phyloP scores from a whole-genome alignment of 2,888 invertebrate species.

The Miltochrista miniata region DNA sequence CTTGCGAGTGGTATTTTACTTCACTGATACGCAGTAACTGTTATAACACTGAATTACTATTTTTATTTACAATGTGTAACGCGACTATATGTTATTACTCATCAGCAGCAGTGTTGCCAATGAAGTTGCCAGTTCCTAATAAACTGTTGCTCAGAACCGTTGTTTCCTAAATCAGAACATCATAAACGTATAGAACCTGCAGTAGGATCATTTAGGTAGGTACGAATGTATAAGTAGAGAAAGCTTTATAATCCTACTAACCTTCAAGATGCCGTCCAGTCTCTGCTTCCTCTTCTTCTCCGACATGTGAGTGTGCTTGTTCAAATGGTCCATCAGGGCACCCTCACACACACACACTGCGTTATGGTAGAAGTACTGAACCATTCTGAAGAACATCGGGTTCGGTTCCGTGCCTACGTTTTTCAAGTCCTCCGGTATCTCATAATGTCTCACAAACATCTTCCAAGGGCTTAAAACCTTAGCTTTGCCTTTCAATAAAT shows the following conservation, averaged over 20 bases:
- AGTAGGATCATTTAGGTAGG: neutral
- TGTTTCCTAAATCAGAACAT: too few relatives aligned
- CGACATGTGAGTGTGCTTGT: conserved; percentile 72
- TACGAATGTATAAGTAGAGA: neutral
- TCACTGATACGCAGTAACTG: too few relatives aligned
- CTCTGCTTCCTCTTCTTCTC: conserved; percentile 84
- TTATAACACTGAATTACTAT: too few relatives aligned
- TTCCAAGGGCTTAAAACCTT: conserved; percentile 18
- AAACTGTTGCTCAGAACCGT: too few relatives aligned
- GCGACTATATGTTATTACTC: too few relatives aligned
- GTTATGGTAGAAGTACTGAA: conserved; percentile 87
- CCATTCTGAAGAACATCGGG: conserved; percentile 85
- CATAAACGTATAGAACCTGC: neutral
- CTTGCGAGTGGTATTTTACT: too few relatives aligned
- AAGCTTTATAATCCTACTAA: conserved; percentile 12
- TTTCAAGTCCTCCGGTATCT: conserved; percentile 66
- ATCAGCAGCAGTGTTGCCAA: too few relatives aligned
- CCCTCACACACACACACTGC: conserved; percentile 82
- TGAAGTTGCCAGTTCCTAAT: too few relatives aligned
- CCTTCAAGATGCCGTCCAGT: conserved; percentile 85
- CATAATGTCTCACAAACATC: conserved; percentile 48
- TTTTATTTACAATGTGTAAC: too few relatives aligned
- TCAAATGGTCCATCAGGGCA: conserved; percentile 76
- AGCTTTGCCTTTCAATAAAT: conserved; percentile 8
- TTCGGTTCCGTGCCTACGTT: conserved; percentile 58